Evolutionary conservation across 2,888 invertebrate species (phyloP), one percentile per base, ranked within the genome.

Genomic region (Hoplodrina ambigua): DNA sequence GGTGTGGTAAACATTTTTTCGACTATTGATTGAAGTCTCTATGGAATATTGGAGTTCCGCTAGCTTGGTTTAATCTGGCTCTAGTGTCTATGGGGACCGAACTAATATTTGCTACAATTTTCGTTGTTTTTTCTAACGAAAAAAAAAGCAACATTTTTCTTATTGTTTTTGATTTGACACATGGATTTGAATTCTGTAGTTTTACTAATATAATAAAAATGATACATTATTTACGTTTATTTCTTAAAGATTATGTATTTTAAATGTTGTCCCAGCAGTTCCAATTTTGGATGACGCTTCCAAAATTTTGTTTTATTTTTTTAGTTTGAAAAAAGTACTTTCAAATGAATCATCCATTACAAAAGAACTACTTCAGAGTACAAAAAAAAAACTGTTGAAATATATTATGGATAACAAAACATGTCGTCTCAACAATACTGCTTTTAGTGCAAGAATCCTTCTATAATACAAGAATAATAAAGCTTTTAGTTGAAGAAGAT

Each of bases 1-100:
- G 68, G 52, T 72, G 55, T 62, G n/a, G 53, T 72, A 64, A 70
- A 66, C 71, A 78, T 77, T 70, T 78, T 69, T 60, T 44, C 52
- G 8, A 25, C 56, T 53, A 66, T 72, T 82, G 68, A 65, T 72
- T 82, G 68, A 72, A 56, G 59, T 65, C 33, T 58, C 60, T 67
- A 44, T 37, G 72, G 62, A 74, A 71, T 66, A 66, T 70, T 53
- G 65, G 53, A 60, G 72, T 78, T 72, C 61, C 71, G 46, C 55
- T 67, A 63, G 69, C 75, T 71, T 69, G 72, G 65, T 80, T 82
- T 84, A 84, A 84, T 85, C 84, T 84, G 54, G 41, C 59, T 58
- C 61, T 56, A 64, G 19, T 53, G 66, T 69, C 84, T 64, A n/a
- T 20, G 8, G 84, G 77, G 84, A 77, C 71, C 37, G 17, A 75